phyloP scores from a whole-genome alignment of 2,797 vertebrate species.

The Poecilia picta region DNA sequence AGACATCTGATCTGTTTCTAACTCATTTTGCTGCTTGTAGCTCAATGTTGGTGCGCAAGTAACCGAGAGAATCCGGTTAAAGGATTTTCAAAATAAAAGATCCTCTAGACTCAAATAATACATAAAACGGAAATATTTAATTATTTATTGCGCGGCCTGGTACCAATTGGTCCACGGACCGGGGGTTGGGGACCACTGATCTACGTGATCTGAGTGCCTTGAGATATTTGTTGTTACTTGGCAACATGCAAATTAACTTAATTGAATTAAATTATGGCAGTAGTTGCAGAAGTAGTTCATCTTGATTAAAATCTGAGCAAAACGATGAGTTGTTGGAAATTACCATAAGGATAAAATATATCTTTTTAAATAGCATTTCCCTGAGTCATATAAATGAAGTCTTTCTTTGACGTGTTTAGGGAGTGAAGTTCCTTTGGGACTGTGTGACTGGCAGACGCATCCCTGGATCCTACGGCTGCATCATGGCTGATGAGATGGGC shows the following conservation, averaged over 20 bases:
- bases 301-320: background rate
- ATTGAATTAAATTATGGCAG: background rate
- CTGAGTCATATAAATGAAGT: background rate
- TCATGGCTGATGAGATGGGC: conserved; percentile 99
- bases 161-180: too few species aligned
- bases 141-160: too few species aligned
- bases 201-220: background rate
- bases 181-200: too few species aligned
- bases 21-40: too few species aligned
- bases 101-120: too few species aligned
- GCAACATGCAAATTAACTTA: background rate
- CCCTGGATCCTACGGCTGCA: conserved; percentile 89
- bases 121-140: too few species aligned
- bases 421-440: conserved; percentile 97
- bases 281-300: background rate
- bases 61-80: too few species aligned
- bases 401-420: conserved; percentile 73
- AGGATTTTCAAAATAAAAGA: too few species aligned
- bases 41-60: too few species aligned
- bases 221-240: background rate
- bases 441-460: conserved; percentile 94
- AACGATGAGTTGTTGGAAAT: background rate
- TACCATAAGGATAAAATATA: background rate
- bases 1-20: too few species aligned
- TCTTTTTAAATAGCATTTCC: background rate